Percentiles rank a stretch among this genome's conserved stretches.
These are phyloP conservation scores for Netelia fuscicornis DNA, from an alignment of 2,888 invertebrate genomes.

Conservation along the genomic window DNA sequence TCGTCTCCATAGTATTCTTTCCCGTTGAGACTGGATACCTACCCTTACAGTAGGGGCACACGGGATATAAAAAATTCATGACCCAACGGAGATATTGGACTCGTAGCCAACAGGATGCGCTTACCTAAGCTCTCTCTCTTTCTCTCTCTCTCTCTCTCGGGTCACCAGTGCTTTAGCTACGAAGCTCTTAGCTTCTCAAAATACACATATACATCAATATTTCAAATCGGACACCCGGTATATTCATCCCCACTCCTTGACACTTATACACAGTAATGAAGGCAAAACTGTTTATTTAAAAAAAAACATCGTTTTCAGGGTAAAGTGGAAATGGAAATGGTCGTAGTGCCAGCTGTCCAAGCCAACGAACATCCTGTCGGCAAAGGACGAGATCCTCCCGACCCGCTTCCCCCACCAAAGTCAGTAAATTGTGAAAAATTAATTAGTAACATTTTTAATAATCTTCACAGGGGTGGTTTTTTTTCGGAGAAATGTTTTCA, in stretches of 20 bases:
- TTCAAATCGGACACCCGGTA: background rate
- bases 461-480: background rate
- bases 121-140: background rate
- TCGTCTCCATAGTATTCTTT: background rate
- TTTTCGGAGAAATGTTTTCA: too few relatives aligned
- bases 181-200: conserved; percentile 7
- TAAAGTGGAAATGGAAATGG: conserved; percentile 89
- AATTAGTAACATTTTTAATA: background rate
- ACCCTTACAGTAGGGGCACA: background rate
- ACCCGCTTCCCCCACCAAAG: conserved; percentile 88
- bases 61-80: conserved; percentile 60
- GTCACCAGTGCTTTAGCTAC: conserved; percentile 18
- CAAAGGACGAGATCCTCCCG: conserved; percentile 88
- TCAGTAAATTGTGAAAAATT: conserved; percentile 82
- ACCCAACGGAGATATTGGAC: conserved; percentile 56
- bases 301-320: conserved; percentile 86
- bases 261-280: too few relatives aligned
- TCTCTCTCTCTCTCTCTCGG: background rate
- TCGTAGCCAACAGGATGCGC: conserved; percentile 27
- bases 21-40: background rate
- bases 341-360: conserved; percentile 87
- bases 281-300: too few relatives aligned
- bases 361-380: conserved; percentile 89
- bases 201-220: background rate
- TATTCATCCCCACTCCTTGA: too few relatives aligned